Conservation (phyloP, 1,140 invertebrate species). For the Euura saliciscinereae region DNA sequence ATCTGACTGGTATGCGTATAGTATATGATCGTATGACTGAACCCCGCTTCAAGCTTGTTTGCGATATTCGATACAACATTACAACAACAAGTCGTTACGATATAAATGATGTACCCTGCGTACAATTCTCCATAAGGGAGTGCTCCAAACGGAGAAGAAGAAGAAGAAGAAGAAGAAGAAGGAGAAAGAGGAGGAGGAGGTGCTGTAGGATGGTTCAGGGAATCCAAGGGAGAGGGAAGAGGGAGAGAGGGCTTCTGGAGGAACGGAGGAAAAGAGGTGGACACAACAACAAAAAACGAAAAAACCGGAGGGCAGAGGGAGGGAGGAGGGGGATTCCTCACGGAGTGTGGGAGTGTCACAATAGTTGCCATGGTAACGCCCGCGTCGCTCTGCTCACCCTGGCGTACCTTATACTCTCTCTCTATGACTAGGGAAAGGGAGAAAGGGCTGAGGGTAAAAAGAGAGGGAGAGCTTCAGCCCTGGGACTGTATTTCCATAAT, state of each 20-base stretch:
- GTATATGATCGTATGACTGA: too few species aligned
- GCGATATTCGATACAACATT: conserved; percentile 51
- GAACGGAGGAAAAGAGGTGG: background rate
- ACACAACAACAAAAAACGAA: background rate
- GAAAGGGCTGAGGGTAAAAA: conserved; percentile 25
- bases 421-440: conserved; percentile 16
- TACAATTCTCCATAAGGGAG: background rate
- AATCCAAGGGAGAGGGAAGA: too few species aligned
- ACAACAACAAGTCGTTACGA: conserved; percentile 51
- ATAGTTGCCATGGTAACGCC: conserved; percentile 53
- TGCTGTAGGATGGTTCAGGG: conserved; percentile 12
- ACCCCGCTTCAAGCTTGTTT: conserved; percentile 31
- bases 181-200: background rate
- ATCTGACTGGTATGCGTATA: too few species aligned
- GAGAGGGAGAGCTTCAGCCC: conserved; percentile 38
- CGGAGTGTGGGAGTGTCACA: conserved; percentile 37
- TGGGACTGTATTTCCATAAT: conserved; percentile 60
- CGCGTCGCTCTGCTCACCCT: conserved; percentile 31
- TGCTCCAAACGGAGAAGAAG: conserved; percentile 19
- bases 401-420: conserved; percentile 16
- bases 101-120: conserved; percentile 39
- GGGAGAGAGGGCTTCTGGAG: conserved; percentile 8
- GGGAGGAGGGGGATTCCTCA: conserved; percentile 18
- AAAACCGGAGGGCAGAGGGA: background rate
- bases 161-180: conserved; percentile 9